phyloP scores from a whole-genome alignment of 2,888 invertebrate genomes.

The Tetheella fluctuosa region DNA sequence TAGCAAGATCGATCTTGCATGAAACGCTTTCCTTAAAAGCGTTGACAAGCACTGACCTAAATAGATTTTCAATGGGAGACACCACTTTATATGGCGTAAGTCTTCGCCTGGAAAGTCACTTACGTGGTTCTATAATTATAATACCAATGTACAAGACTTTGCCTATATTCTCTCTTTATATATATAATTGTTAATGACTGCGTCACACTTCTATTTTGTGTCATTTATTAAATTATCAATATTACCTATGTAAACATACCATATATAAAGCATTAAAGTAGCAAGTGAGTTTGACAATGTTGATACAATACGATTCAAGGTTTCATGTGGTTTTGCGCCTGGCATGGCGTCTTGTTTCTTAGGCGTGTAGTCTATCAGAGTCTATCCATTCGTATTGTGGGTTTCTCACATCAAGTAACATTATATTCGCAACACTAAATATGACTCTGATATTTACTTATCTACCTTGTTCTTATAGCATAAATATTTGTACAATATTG shows the following conservation, averaged over 20 bases:
- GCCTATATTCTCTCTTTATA: not conserved
- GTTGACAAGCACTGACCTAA: not conserved
- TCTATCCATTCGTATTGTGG: slow-evolving; percentile 11
- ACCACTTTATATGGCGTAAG: not conserved
- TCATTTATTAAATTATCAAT: too few species aligned
- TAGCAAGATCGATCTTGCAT: not conserved
- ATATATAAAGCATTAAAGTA: not conserved
- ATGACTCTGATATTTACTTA: slow-evolving; percentile 4
- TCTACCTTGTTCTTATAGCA: not conserved
- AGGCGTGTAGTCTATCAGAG: not conserved
- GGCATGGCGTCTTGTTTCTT: slow-evolving; percentile 23
- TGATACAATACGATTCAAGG: slow-evolving; percentile 33
- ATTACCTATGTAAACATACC: too few species aligned
- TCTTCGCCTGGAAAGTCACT: not conserved
- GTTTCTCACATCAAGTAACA: slow-evolving; percentile 6
- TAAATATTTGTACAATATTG: not conserved
- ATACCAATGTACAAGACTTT: not conserved
- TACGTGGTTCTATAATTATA: not conserved
- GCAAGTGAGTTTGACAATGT: not conserved
- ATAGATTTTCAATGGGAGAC: slow-evolving; percentile 4
- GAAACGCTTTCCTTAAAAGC: slow-evolving; percentile 1
- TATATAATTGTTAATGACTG: too few species aligned
- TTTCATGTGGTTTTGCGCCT: slow-evolving; percentile 38
- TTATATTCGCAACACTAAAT: slow-evolving; percentile 9
- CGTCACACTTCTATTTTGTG: too few species aligned